Evolutionary conservation across 37 sponge, comb jelly and placozoan species (phyloP), one percentile per base, ranked within the genome.

Genomic region (Halisarca cf. caerulea): DNA sequence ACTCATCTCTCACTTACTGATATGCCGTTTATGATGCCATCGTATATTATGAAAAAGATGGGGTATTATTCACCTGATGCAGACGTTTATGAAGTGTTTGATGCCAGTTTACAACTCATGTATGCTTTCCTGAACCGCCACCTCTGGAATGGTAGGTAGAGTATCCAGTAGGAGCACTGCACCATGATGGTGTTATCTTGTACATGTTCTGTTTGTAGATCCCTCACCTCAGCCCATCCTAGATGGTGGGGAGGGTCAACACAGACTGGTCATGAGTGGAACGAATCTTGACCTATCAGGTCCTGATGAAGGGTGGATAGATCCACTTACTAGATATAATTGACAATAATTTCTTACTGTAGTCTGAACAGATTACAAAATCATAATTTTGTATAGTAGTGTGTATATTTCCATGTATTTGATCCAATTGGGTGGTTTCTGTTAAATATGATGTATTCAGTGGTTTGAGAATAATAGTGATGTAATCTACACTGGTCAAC

Each of bases 71-170:
- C 72, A 34, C 41, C 47, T 2, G 25, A 82, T 41, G 90, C 85
- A 35, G 37, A 53, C 11, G 35, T 0, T 18, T 90, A 87, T 69
- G 28, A 21, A 58, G 42, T 85, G 24, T 90, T 84, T 69, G 28
- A 21, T 55, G 42, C 82, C 38, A 89, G 84, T 71, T 70, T 85
- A 84, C 85, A 89, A 28, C 27, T 87, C 42, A 78, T 80, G 51
- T 82, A 85, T 59, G 85, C 85, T 59, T 93, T 93, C 68, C 79
- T 93, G 27, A 89, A 58, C 20, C 66, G 94, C 66, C 69, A 85
- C 69, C 80, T 93, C 33, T 74, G 88, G 43, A 84, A 74, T 59
- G 88, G 94, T 93, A 77, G 37, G 47, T 79, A 5, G 64, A 62
- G 25, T 62, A 47, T 47, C 51, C 6, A 47, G 51, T 47, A 11